Conservation (phyloP, 2,113 vertebrate species). For the Origma solitaria region DNA sequence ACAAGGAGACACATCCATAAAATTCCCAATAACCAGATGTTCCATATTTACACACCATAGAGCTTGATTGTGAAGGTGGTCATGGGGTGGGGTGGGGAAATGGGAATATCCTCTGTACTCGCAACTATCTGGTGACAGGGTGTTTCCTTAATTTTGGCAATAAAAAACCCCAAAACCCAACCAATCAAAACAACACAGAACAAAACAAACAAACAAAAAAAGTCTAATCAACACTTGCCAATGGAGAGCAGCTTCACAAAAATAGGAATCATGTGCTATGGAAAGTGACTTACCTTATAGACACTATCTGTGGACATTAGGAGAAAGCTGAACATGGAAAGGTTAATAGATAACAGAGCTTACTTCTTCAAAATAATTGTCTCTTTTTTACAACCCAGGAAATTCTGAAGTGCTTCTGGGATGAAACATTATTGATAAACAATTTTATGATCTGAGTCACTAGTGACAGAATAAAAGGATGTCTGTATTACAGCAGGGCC, state of each 20-base stretch:
- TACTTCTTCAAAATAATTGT: not conserved
- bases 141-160: not conserved
- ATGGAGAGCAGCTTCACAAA: not conserved
- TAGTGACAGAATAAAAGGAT: not conserved
- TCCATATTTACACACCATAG: not conserved
- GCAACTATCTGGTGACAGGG: not conserved
- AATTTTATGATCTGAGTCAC: not conserved
- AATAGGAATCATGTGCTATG: not conserved
- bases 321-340: not conserved
- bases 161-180: not conserved
- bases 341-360: not conserved
- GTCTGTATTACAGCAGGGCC: not conserved
- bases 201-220: not conserved
- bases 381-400: not conserved
- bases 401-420: not conserved
- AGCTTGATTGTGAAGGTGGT: fast-evolving
- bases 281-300: not conserved
- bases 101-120: not conserved
- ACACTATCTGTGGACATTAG: not conserved
- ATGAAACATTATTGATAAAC: not conserved
- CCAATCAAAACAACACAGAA: not conserved
- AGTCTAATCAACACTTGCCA: not conserved
- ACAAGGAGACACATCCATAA: not conserved
- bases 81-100: fast-evolving
- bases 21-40: not conserved